These are phyloP conservation scores for Phrynocephalus forsythii DNA, from an alignment of 2,797 vertebrate species.

Conservation along the genomic window DNA sequence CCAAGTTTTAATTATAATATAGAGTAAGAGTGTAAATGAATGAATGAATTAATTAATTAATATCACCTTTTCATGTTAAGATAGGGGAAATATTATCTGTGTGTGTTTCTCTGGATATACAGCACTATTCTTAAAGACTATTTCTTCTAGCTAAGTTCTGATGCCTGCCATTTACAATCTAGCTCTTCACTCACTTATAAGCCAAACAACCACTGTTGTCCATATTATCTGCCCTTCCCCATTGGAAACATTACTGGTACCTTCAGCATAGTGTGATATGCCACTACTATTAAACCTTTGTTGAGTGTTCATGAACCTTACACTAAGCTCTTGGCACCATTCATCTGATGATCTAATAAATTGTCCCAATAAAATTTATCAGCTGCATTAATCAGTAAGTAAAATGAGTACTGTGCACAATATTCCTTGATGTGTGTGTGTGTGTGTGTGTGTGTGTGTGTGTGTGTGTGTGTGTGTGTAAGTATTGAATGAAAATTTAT, in stretches of 20 bases:
- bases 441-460: constrained; percentile 23
- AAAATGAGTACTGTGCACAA: constrained; percentile 16
- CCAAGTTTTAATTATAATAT: background rate
- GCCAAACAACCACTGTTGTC: background rate
- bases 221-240: background rate
- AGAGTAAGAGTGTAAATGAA: background rate
- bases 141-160: too few relatives aligned
- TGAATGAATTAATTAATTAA: background rate
- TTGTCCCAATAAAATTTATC: constrained; percentile 28
- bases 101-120: background rate
- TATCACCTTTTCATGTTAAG: background rate
- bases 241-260: background rate
- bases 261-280: constrained; percentile 42
- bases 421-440: constrained; percentile 16
- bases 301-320: constrained; percentile 38
- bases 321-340: background rate
- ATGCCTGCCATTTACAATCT: too few relatives aligned
- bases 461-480: background rate
- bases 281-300: constrained; percentile 34
- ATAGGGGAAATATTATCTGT: background rate
- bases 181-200: too few relatives aligned
- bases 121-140: background rate
- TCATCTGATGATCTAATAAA: constrained; percentile 42
- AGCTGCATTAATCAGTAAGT: background rate
- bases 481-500: constrained; percentile 7